These are phyloP conservation scores for Meteorus cinctellus DNA, from an alignment of 2,888 invertebrate genomes.

Conservation along the genomic window DNA sequence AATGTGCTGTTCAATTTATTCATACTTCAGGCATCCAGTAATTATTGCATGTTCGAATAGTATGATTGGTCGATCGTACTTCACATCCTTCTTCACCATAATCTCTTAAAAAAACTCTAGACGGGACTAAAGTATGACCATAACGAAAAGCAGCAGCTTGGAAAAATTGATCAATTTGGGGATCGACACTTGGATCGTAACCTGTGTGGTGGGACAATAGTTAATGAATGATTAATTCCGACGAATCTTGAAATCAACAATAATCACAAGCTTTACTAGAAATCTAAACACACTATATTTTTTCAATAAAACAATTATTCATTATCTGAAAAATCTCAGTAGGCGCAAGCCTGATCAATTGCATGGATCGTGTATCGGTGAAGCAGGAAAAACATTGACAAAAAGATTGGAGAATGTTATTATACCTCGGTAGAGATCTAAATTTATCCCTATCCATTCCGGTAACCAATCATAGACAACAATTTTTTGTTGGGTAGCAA, in stretches of 20 bases:
- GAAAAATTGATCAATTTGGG: conserved; percentile 78
- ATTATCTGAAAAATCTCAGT: too few species aligned
- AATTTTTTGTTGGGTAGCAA: conserved; percentile 75
- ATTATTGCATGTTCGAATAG: conserved; percentile 75
- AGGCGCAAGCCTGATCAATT: too few species aligned
- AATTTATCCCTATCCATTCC: conserved; percentile 68
- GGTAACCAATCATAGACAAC: conserved; percentile 75
- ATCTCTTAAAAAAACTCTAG: conserved; percentile 74
- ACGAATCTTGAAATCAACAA: background rate
- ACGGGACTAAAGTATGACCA: conserved; percentile 77
- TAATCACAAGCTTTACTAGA: background rate
- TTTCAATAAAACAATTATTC: too few species aligned
- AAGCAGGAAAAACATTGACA: background rate
- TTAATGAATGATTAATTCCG: too few species aligned
- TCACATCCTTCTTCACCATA: conserved; percentile 70
- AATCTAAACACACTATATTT: too few species aligned
- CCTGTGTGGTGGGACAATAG: conserved; percentile 55
- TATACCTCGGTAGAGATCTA: conserved; percentile 61
- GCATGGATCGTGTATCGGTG: too few species aligned
- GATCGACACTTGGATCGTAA: conserved; percentile 76
- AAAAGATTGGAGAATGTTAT: background rate
- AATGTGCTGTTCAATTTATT: background rate
- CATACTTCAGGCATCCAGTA: conserved; percentile 75
- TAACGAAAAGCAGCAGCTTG: conserved; percentile 79
- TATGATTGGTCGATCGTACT: conserved; percentile 55